phyloP scores from a whole-genome alignment of 2,888 invertebrate species.

The Sesia apiformis region DNA sequence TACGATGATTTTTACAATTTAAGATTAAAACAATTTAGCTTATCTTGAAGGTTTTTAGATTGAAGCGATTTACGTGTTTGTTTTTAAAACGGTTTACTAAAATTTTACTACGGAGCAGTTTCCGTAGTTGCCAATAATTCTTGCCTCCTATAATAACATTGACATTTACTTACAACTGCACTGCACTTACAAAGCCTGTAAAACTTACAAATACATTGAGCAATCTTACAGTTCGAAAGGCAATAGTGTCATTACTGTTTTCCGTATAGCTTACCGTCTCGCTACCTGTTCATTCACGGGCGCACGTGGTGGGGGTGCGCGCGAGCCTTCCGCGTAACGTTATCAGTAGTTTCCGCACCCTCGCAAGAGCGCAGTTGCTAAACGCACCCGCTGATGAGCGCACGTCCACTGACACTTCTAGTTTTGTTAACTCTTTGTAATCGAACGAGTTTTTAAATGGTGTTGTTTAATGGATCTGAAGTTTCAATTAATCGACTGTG shows the following conservation, averaged over 20 bases:
- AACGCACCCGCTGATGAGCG: slow-evolving; percentile 67
- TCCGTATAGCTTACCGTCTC: slow-evolving; percentile 33
- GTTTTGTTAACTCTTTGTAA: slow-evolving; percentile 22
- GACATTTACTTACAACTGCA: no score
- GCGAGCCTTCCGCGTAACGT: slow-evolving; percentile 69
- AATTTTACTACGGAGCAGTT: no score
- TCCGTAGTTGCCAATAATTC: no score
- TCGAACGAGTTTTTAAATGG: not conserved
- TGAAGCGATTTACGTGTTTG: not conserved
- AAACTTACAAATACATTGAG: no score
- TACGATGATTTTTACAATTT: no score
- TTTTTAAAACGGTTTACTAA: not conserved
- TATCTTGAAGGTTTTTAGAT: not conserved
- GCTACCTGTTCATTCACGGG: slow-evolving; percentile 66
- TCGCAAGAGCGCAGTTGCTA: slow-evolving; percentile 55
- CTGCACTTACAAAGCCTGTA: no score
- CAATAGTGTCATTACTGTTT: no score
- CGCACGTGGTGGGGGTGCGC: slow-evolving; percentile 50
- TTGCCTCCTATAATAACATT: no score
- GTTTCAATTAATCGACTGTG: not conserved
- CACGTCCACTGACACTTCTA: slow-evolving; percentile 65
- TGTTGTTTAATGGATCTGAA: not conserved
- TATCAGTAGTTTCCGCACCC: slow-evolving; percentile 66
- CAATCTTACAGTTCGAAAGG: no score
- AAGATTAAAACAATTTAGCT: not conserved